Percentiles rank a stretch among this genome's conserved stretches.
Evolutionary conservation across 2,888 invertebrate genomes (phyloP).

Genomic region (Nemapogon koenigi): DNA sequence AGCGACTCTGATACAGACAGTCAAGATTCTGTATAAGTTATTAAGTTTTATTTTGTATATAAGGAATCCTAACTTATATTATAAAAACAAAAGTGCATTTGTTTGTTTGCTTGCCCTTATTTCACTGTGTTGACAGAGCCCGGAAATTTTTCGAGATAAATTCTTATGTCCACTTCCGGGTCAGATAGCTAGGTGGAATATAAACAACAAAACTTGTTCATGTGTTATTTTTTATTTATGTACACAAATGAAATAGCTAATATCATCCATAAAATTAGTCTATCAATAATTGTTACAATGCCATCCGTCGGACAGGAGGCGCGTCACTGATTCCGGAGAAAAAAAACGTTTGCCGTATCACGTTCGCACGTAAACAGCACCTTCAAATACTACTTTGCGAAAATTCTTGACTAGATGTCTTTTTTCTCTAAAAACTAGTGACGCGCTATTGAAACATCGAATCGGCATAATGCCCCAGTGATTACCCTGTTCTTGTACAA

Average conservation of each 20-base stretch:
- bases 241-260: constrained; percentile 35
- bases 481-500: constrained; percentile 8
- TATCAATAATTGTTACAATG: constrained; percentile 16
- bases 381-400: not conserved
- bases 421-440: constrained; percentile 22
- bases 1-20: constrained; percentile 29
- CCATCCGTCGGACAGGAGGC: not conserved
- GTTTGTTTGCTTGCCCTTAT: no score
- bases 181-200: no score
- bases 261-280: constrained; percentile 34
- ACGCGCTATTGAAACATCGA: no score
- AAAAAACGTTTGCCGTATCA: constrained; percentile 10
- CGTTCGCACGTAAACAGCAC: constrained; percentile 12
- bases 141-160: no score
- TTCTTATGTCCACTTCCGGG: no score
- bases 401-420: constrained; percentile 9
- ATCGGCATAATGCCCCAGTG: no score
- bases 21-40: not conserved
- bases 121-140: no score
- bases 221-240: constrained; percentile 39
- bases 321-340: not conserved
- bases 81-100: no score
- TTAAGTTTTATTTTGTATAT: no score
- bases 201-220: constrained; percentile 28
- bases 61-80: no score